phyloP scores from a whole-genome alignment of 2,888 invertebrate species.

The Mayetiola destructor region DNA sequence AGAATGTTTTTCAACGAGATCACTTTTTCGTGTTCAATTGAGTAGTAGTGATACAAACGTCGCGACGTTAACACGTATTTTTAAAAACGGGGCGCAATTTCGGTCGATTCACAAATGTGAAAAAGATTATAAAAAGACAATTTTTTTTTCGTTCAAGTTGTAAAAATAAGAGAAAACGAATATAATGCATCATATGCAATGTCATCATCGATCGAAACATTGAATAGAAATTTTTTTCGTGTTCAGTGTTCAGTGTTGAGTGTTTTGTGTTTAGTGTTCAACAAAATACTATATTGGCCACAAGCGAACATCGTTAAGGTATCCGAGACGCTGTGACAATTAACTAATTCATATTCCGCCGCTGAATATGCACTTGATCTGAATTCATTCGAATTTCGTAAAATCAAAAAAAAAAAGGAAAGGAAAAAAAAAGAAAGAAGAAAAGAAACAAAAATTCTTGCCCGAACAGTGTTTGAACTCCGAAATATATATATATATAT shows the following conservation, averaged over 20 bases:
- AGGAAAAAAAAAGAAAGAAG: background rate
- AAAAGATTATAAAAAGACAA: background rate
- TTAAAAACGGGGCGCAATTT: background rate
- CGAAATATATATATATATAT: too few relatives aligned
- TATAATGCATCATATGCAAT: background rate
- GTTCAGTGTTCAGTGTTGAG: too few relatives aligned
- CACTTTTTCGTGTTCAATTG: conserved; percentile 12
- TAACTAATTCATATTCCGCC: too few relatives aligned
- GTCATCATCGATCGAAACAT: background rate
- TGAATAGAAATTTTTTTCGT: too few relatives aligned
- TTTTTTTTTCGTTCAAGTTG: background rate
- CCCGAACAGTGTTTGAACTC: too few relatives aligned
- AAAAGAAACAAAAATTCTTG: background rate
- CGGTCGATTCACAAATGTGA: background rate
- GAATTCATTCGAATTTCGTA: too few relatives aligned
- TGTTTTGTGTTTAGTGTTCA: too few relatives aligned
- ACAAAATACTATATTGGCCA: too few relatives aligned
- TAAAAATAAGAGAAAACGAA: background rate
- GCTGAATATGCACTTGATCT: too few relatives aligned
- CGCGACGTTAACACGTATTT: conserved; percentile 30
- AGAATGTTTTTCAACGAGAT: conserved; percentile 13
- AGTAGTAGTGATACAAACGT: conserved; percentile 34
- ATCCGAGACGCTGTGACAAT: too few relatives aligned
- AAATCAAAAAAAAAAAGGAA: background rate
- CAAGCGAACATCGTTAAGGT: too few relatives aligned